Evolutionary conservation across 2,888 invertebrate species (phyloP).

Genomic region (Camponotus fellah): DNA sequence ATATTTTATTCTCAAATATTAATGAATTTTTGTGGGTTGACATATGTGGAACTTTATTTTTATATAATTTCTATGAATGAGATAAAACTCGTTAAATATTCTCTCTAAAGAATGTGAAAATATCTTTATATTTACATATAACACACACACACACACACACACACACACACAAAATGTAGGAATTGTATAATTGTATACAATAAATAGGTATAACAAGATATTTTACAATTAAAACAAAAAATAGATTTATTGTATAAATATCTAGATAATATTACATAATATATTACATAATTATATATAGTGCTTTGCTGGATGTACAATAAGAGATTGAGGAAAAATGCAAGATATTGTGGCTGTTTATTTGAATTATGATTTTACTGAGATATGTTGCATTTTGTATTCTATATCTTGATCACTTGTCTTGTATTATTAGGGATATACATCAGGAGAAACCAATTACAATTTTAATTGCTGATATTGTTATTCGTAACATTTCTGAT

Average conservation of each 20-base stretch:
- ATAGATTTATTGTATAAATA: background rate
- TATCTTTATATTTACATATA: background rate
- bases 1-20: background rate
- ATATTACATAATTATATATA: too few species aligned
- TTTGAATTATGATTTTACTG: too few species aligned
- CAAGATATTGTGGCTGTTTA: too few species aligned
- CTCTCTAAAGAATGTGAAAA: background rate
- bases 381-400: background rate
- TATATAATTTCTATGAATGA: conserved; percentile 26
- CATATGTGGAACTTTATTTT: conserved; percentile 64
- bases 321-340: background rate
- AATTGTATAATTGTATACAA: background rate
- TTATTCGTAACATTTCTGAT: background rate
- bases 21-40: conserved; percentile 11
- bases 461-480: background rate
- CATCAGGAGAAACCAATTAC: background rate
- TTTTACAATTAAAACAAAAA: background rate
- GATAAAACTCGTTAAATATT: conserved; percentile 4
- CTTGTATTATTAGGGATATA: background rate
- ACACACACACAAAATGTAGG: background rate
- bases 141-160: background rate
- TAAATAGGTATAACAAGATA: background rate
- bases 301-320: background rate
- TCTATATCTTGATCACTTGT: background rate
- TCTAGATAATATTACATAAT: background rate